phyloP scores from a whole-genome alignment of 2,797 vertebrate genomes.

The Alauda arvensis region DNA sequence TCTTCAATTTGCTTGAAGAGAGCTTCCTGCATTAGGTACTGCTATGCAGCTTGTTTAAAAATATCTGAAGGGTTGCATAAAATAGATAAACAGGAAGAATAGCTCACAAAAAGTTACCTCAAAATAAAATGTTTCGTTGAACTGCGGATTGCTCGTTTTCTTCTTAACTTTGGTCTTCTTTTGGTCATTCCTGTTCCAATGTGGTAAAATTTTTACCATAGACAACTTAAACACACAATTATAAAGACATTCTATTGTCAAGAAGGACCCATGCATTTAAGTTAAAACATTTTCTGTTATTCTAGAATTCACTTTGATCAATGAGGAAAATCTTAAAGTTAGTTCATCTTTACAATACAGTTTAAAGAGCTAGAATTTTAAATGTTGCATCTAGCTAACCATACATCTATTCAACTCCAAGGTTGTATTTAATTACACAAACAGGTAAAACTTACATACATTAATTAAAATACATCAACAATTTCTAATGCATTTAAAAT shows the following conservation, averaged over 20 bases:
- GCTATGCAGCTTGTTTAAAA: neutral
- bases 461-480: neutral
- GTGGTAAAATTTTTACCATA: conserved; percentile 74
- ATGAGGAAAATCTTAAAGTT: neutral
- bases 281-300: neutral
- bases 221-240: conserved; percentile 73
- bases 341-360: neutral
- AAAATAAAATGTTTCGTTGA: conserved; percentile 96
- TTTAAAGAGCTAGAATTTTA: neutral
- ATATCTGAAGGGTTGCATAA: neutral
- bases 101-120: conserved; percentile 79
- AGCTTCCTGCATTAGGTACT: neutral
- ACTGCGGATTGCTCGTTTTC: conserved; percentile 97
- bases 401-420: neutral
- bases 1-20: neutral
- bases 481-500: neutral
- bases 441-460: neutral
- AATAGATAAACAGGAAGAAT: neutral
- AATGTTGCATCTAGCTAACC: neutral
- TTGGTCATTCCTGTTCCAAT: conserved; percentile 90
- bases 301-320: conserved; percentile 4
- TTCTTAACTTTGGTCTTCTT: conserved; percentile 99
- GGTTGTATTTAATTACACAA: neutral
- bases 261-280: conserved; percentile 4
- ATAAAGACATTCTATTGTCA: conserved; percentile 67